These are phyloP conservation scores for Microcaecilia unicolor DNA, from an alignment of 2,797 vertebrate species.

Conservation along the genomic window DNA sequence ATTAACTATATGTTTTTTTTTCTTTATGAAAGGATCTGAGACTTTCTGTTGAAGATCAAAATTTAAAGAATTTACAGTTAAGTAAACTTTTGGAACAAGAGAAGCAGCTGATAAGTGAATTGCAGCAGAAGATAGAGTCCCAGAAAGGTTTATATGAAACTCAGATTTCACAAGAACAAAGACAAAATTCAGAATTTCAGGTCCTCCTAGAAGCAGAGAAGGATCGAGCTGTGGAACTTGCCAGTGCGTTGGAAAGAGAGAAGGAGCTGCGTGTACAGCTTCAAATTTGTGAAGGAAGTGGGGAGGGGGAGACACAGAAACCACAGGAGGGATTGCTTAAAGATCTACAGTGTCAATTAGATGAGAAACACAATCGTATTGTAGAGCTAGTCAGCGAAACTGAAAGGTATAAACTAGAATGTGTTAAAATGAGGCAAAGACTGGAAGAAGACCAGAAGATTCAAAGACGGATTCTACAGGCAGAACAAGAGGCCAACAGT, in stretches of 20 bases:
- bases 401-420: slow-evolving; percentile 75
- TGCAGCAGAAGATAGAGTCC: slow-evolving; percentile 55
- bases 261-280: slow-evolving; percentile 58
- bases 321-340: slow-evolving; percentile 59
- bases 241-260: slow-evolving; percentile 62
- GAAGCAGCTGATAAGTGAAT: slow-evolving; percentile 55
- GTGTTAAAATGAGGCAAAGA: slow-evolving; percentile 55
- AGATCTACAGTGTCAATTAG: slow-evolving; percentile 73
- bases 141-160: slow-evolving; percentile 44
- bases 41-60: slow-evolving; percentile 71
- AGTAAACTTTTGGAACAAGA: slow-evolving; percentile 67
- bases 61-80: slow-evolving; percentile 53
- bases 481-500: slow-evolving; percentile 65
- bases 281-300: slow-evolving; percentile 30
- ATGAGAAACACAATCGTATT: slow-evolving; percentile 71
- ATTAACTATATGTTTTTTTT: slow-evolving; percentile 12
- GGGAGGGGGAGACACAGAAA: slow-evolving; percentile 26
- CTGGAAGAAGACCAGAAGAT: slow-evolving; percentile 69
- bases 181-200: slow-evolving; percentile 62
- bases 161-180: slow-evolving; percentile 61
- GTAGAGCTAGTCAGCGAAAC: slow-evolving; percentile 73
- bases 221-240: slow-evolving; percentile 67
- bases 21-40: slow-evolving; percentile 70
- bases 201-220: slow-evolving; percentile 80
- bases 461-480: slow-evolving; percentile 50